These are phyloP conservation scores for Trichonephila clavata DNA, from an alignment of 1,140 invertebrate species.

Conservation along the genomic window DNA sequence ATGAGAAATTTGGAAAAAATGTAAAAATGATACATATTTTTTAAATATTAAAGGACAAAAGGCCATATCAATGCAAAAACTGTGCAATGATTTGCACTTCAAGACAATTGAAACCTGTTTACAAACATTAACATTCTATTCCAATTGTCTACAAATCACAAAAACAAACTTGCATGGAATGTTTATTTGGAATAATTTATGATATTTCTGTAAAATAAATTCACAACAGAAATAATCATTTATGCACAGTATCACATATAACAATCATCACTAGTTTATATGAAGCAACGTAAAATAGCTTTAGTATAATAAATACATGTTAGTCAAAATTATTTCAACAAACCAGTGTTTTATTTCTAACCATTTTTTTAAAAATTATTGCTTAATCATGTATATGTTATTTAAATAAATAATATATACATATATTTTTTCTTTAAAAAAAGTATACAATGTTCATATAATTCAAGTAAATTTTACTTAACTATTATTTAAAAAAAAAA, in stretches of 20 bases:
- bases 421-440: no score
- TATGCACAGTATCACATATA: neutral
- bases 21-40: neutral
- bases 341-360: neutral
- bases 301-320: neutral
- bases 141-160: neutral
- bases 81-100: neutral
- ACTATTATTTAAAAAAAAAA: no score
- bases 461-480: no score
- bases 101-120: neutral
- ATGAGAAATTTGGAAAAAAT: neutral
- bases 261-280: neutral
- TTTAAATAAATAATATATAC: no score
- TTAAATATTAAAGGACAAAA: neutral
- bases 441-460: no score
- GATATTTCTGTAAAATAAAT: no score
- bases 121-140: neutral
- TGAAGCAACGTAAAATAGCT: neutral
- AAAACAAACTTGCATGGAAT: conserved; percentile 22
- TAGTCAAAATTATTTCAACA: neutral
- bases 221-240: neutral
- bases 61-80: no score
- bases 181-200: neutral
- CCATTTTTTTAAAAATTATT: no score
- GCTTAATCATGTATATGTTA: no score